Percentiles rank a stretch among this genome's conserved stretches.
Evolutionary conservation across 2,113 vertebrate species (phyloP).

Genomic region (Pleuronectes platessa): DNA sequence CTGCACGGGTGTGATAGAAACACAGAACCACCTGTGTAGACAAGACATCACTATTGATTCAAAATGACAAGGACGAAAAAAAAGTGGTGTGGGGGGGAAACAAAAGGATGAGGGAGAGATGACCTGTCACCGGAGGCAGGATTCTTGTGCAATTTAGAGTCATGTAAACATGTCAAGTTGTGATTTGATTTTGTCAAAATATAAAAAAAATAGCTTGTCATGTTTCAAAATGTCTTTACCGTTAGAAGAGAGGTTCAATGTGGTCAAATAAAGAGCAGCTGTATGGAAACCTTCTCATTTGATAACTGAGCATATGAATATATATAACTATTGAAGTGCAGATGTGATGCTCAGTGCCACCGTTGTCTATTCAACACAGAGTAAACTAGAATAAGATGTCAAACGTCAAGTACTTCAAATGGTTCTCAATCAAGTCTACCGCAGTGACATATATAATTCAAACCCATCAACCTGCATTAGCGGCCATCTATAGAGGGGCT

Average conservation of each 20-base stretch:
- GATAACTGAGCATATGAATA: neutral
- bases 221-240: neutral
- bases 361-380: constrained; percentile 3
- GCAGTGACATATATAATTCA: constrained; percentile 72
- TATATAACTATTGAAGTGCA: neutral
- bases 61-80: neutral
- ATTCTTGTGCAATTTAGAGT: neutral
- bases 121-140: neutral
- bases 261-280: neutral
- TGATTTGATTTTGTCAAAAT: neutral
- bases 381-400: constrained; percentile 47
- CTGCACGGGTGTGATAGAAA: neutral
- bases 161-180: neutral
- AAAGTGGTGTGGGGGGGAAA: neutral
- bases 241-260: neutral
- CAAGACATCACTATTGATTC: too few species aligned
- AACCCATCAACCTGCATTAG: constrained; percentile 75
- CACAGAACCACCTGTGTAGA: too few species aligned
- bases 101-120: neutral
- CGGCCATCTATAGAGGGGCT: constrained; percentile 44
- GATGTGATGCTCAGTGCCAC: neutral
- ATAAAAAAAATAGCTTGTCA: neutral
- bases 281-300: constrained; percentile 4
- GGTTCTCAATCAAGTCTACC: constrained; percentile 72
- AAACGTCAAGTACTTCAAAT: constrained; percentile 62